These are phyloP conservation scores for Catalaphyllia jardinei DNA, from an alignment of 64 coral and sea anemone genomes.

Conservation along the genomic window DNA sequence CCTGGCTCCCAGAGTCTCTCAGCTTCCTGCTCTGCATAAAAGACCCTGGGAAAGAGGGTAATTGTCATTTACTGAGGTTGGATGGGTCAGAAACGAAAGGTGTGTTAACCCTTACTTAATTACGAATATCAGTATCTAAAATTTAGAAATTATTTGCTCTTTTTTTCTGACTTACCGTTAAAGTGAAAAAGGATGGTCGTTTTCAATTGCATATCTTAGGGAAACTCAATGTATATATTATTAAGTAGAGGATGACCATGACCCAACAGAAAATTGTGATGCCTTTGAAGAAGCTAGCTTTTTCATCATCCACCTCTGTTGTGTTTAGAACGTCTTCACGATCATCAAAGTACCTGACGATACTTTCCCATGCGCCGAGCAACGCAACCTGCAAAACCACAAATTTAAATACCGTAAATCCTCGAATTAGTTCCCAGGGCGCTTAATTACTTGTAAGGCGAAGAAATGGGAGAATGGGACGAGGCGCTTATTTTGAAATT, in stretches of 20 bases:
- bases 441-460: no score
- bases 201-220: conserved; percentile 11
- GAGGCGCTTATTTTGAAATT: no score
- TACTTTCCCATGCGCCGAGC: background rate
- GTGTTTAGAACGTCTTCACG: background rate
- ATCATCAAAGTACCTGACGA: background rate
- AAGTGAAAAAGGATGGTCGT: background rate
- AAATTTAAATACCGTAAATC: background rate
- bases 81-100: no score
- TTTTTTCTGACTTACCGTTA: background rate
- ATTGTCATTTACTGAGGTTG: no score
- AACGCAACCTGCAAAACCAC: background rate
- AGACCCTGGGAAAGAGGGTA: no score
- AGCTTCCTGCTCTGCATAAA: no score
- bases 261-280: conserved; percentile 16
- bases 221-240: background rate
- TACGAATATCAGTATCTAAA: no score
- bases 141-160: no score
- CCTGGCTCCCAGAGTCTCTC: no score
- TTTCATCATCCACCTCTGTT: background rate
- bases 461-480: no score
- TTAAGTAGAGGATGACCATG: background rate
- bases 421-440: no score
- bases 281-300: background rate
- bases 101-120: no score